These are phyloP conservation scores for Cephus spinipes DNA, from an alignment of 2,888 invertebrate species.

Conservation along the genomic window DNA sequence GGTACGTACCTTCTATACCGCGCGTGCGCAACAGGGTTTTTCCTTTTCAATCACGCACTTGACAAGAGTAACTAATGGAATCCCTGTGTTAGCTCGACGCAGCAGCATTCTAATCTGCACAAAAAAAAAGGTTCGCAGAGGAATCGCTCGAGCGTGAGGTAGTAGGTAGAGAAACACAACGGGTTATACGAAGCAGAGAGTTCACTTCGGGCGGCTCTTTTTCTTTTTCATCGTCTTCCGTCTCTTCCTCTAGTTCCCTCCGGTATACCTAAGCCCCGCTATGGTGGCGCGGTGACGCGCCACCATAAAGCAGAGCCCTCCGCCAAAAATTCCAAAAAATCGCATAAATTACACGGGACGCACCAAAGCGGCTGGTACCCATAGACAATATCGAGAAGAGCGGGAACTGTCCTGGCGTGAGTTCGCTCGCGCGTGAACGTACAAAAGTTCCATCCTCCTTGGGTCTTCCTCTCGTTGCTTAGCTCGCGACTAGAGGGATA, in stretches of 20 bases:
- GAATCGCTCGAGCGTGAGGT: constrained; percentile 10
- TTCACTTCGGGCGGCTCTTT: constrained; percentile 11
- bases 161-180: background rate
- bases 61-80: constrained; percentile 24
- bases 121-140: constrained; percentile 5
- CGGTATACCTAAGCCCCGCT: background rate
- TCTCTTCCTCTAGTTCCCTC: background rate
- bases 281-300: background rate
- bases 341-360: constrained; percentile 10
- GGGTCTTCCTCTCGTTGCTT: background rate
- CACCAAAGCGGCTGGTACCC: constrained; percentile 7
- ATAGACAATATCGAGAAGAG: constrained; percentile 15
- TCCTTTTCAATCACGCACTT: constrained; percentile 18
- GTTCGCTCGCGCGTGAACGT: constrained; percentile 21
- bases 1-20: background rate
- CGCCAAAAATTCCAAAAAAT: constrained; percentile 18
- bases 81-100: constrained; percentile 16
- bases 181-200: background rate
- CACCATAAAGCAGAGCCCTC: constrained; percentile 13
- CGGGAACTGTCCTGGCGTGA: constrained; percentile 5
- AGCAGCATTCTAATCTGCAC: constrained; percentile 16
- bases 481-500: background rate
- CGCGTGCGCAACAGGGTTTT: constrained; percentile 2
- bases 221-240: constrained; percentile 6
- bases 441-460: background rate